Evolutionary conservation across 1,140 invertebrate genomes (phyloP), one percentile per base, ranked within the genome.

Genomic region (Cyphomyrmex costatus): DNA sequence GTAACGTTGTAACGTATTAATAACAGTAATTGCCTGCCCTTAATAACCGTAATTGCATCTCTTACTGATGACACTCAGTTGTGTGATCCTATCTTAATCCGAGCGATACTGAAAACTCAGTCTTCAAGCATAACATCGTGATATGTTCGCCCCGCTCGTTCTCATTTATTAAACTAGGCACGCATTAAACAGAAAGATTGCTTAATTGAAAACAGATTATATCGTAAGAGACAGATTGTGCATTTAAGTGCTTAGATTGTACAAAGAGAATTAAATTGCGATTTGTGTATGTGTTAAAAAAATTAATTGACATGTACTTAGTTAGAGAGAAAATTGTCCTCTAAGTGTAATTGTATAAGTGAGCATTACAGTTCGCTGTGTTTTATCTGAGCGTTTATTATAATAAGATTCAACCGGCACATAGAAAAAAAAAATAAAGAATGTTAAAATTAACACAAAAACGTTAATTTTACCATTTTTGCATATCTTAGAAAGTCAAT

Each of bases 1-100:
- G 36, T 82, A 82, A 83, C 68, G 42, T 83, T 83, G 68, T 83
- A 82, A 83, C 36, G 79, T 83, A 83, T 83, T 83, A 83, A 83
- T 83, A 83, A 83, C 53, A 42, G 24, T 83, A 83, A 83, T 83
- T 83, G 79, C 68, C 53, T n/a, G 68, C 53, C 79, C 68, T 74
- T 83, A 83, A 83, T 83, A 83, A 83, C 53, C 36, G 51, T 83
- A 83, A 83, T 83, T 73, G 79, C 51, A 60, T 83, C 66, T 82
- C 79, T 82, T 83, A 83, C 68, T 83, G 79, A 83, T 74, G 79
- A 83, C 79, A 83, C 79, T 46, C 58, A 60, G 21, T 63, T 66
- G 65, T 36, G 36, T 30, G 66, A 82, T 82, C 79, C 36, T 74
- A 83, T 74, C 79, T 73, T 49, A 83, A 74, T 83, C 36, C 68